Evolutionary conservation across 1,140 invertebrate genomes (phyloP).

Genomic region (Apis mellifera): Amel_HAv3.1 CM009943.2:2464001-2464500

Average conservation of each 20-base stretch:
- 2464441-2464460: background rate
- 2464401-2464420: slow-evolving; percentile 52
- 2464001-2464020: too few species aligned
- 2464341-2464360: slow-evolving; percentile 7
- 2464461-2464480: background rate
- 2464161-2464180: slow-evolving; percentile 53
- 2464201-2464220: slow-evolving; percentile 65
- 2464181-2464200: slow-evolving; percentile 47
- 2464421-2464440: background rate
- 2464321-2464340: background rate
- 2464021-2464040: background rate
- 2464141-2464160: slow-evolving; percentile 24
- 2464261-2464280: slow-evolving; percentile 57
- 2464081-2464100: background rate
- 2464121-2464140: background rate
- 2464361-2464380: background rate
- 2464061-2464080: too few species aligned
- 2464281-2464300: slow-evolving; percentile 16
- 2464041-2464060: background rate
- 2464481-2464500: background rate
- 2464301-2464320: too few species aligned
- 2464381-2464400: slow-evolving; percentile 13
- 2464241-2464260: slow-evolving; percentile 67
- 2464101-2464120: background rate
- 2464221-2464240: slow-evolving; percentile 53